These are phyloP conservation scores for Latrodectus elegans DNA, from an alignment of 2,888 invertebrate species.

Conservation along the genomic window DNA sequence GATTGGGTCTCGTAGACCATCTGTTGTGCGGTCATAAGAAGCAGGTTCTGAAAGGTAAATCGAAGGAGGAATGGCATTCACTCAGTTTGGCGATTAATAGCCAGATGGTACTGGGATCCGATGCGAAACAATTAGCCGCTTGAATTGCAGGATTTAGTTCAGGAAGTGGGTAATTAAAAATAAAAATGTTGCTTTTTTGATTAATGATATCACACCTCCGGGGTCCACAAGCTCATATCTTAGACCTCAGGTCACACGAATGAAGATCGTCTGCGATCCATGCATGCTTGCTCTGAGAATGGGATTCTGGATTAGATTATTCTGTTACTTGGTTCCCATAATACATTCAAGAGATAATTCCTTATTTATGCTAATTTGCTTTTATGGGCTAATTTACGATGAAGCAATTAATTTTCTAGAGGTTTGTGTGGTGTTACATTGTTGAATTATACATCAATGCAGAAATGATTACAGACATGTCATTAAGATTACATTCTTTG, in stretches of 20 bases:
- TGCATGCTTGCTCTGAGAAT: too few relatives aligned
- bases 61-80: background rate
- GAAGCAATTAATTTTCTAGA: too few relatives aligned
- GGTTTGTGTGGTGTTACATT: too few relatives aligned
- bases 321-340: too few relatives aligned
- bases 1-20: slow-evolving; percentile 14
- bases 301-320: too few relatives aligned
- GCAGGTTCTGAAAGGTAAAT: background rate
- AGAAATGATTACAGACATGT: too few relatives aligned
- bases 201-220: slow-evolving; percentile 54
- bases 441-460: too few relatives aligned
- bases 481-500: too few relatives aligned
- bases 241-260: slow-evolving; percentile 8
- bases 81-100: slow-evolving; percentile 6
- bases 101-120: slow-evolving; percentile 32
- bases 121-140: slow-evolving; percentile 36
- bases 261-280: slow-evolving; percentile 6
- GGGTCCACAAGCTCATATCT: slow-evolving; percentile 6
- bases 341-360: too few relatives aligned
- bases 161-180: slow-evolving; percentile 36
- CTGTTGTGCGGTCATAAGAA: slow-evolving; percentile 17
- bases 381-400: too few relatives aligned
- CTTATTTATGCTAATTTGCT: too few relatives aligned
- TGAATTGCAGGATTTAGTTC: background rate
- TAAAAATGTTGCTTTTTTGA: slow-evolving; percentile 19